Evolutionary conservation across 2,888 invertebrate species (phyloP).

Genomic region (Stenodema calcarata): DNA sequence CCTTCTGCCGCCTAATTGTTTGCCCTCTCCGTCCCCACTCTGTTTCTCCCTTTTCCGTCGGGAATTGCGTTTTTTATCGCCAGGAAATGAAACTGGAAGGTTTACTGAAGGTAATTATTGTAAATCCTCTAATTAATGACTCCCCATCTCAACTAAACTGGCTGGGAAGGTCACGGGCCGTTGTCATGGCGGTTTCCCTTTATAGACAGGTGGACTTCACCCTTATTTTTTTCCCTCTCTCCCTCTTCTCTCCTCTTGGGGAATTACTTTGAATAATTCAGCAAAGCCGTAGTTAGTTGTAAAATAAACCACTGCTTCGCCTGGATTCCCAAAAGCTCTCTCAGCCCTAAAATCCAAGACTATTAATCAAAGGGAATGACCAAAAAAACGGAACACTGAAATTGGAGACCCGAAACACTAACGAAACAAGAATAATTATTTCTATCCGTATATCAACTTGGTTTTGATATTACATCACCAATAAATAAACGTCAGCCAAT

Average conservation of each 20-base stretch:
- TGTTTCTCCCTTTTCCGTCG: neutral
- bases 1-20: conserved; percentile 35
- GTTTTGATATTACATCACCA: too few species aligned
- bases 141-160: conserved; percentile 13
- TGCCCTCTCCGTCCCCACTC: neutral
- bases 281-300: neutral
- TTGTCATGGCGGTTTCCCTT: neutral
- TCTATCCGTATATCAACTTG: too few species aligned
- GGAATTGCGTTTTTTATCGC: conserved; percentile 32
- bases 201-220: conserved; percentile 5
- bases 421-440: too few species aligned
- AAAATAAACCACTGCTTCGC: too few species aligned
- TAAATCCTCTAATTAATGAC: conserved; percentile 40
- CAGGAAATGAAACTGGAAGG: conserved; percentile 39
- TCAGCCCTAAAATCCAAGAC: too few species aligned
- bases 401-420: too few species aligned
- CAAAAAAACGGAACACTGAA: too few species aligned
- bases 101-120: conserved; percentile 37
- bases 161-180: neutral
- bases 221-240: neutral
- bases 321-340: too few species aligned
- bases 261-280: neutral
- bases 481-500: too few species aligned
- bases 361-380: too few species aligned
- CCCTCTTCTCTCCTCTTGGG: neutral